Base-by-base conservation (phyloP, 2,888 invertebrate species). In the Plebejus melissa region DNA sequence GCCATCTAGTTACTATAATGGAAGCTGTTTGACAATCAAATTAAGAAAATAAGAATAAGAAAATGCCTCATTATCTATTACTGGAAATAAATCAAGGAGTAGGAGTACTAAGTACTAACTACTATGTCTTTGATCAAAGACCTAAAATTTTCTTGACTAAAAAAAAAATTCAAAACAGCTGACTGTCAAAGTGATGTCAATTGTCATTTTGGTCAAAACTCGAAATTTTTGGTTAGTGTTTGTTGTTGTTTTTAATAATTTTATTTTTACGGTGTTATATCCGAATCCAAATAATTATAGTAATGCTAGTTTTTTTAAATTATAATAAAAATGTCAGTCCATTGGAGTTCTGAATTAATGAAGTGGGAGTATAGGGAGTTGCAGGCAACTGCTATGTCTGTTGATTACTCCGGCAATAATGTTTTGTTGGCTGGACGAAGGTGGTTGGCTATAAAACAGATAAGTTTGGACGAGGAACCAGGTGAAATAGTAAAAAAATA, bases 341-440 rank as follows among this genome's bases (percentile, higher is more conserved):
- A 93, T 79, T 94, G 94, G 94, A 94, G 91, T 84, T 91, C 94
- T 54, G 94, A 94, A 82, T 85, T 90, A 60, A 88, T 93, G 86
- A 94, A 94, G 85, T 94, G 94, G 85, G 98, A 98, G 85, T 97
- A 97, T 86, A 95, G 97, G 78, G 98, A 98, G 87, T 91, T 98
- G 69, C 95, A 98, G 94, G 98, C 98, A 4, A 98, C 97, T 83
- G 97, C 98, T 28, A 98, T 98, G 98, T 97, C 98, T 77, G 96
- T 98, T 60, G 97, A 98, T 89, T 96, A 95, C 85, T 95, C 97
- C 5, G 98, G 98, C 0, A 96, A 96, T 83, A 97, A 96, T 93
- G 97, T 98, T 69, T 91, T 98, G 74, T 91, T 98, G 79, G 98
- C 98, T 28, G 98, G 98, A 94, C 91, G 95, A 11, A 88, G 97